Evolutionary conservation across 2,113 vertebrate genomes (phyloP), one percentile per base, ranked within the genome.

Genomic region (Mobula hypostoma): DNA sequence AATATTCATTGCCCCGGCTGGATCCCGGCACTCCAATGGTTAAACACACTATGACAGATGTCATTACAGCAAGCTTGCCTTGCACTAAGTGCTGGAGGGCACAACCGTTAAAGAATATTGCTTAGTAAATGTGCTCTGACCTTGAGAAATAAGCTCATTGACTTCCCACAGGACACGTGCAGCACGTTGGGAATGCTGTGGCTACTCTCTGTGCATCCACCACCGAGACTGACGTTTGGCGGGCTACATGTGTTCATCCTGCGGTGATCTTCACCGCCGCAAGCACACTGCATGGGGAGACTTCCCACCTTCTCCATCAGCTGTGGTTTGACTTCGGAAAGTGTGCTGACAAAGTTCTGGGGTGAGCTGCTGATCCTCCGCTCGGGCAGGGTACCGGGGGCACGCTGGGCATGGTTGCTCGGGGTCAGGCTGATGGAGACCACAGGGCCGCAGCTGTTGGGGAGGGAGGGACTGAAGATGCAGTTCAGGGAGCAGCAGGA

Each of bases 391-490:
- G 56, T 3, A 9, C 61, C 24, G 56, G 83, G 12, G 56, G 24
- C 27, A 29, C 21, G 1, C 11, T 27, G 1, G 48, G 85, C 5
- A 66, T 17, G 14, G 58, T 17, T 32, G 58, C 19, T 0, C 27
- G 85, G 61, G 27, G 29, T 90, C 9, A 90, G 61, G n/a, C 85
- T 90, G 85, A 90, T 90, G 29, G 85, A 90, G 29, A 90, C 29
- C 29, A 90, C 14, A 61, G 61, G 85, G 29, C 61, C 61, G 1
- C 61, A 19, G 61, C 29, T 5, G 14, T 17, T 32, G n/a, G 29
- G 1, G 6, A 27, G 83, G 11, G 56, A 87, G 56, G 83, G 5
- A 27, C 19, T 32, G 61, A 90, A 90, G 61, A 90, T 19, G 7
- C 29, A 90, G n/a, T 66, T 90, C 14, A 90, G 61, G 19, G 85